These are phyloP conservation scores for Drosophila subquinaria DNA, from an alignment of 2,888 invertebrate genomes.

Conservation along the genomic window DNA sequence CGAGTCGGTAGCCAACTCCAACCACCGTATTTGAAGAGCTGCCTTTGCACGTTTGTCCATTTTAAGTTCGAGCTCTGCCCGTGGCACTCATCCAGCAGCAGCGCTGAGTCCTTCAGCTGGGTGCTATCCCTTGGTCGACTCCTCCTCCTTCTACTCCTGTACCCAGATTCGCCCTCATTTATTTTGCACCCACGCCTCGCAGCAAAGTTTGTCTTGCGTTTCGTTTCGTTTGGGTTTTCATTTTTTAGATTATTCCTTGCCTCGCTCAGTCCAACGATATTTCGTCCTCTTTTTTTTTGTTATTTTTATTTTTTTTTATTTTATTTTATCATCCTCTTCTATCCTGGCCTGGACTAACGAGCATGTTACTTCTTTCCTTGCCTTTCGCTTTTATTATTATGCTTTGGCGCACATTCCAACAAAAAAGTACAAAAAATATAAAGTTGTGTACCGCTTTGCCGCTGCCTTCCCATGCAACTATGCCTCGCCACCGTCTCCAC, in stretches of 20 bases:
- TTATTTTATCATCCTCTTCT: constrained; percentile 47
- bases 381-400: constrained; percentile 82
- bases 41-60: constrained; percentile 80
- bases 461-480: not conserved
- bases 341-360: constrained; percentile 68
- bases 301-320: constrained; percentile 22
- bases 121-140: constrained; percentile 24
- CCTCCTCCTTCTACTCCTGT: not conserved
- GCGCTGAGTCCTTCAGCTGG: constrained; percentile 70
- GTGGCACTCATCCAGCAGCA: constrained; percentile 80
- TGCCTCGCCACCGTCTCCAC: too few species aligned
- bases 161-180: constrained; percentile 62
- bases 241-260: constrained; percentile 81
- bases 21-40: constrained; percentile 26
- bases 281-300: constrained; percentile 17
- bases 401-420: constrained; percentile 79
- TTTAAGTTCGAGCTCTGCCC: constrained; percentile 83
- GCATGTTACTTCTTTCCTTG: constrained; percentile 81
- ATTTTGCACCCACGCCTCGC: constrained; percentile 81
- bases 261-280: constrained; percentile 63
- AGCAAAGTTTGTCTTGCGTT: constrained; percentile 81
- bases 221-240: constrained; percentile 78
- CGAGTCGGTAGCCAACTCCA: constrained; percentile 46
- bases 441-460: constrained; percentile 61
- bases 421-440: constrained; percentile 23